A percentile compares a stretch with the other conserved stretches of the same genome.
Conservation (phyloP, 2,113 vertebrate species). For the Capreolus pygargus region DNA sequence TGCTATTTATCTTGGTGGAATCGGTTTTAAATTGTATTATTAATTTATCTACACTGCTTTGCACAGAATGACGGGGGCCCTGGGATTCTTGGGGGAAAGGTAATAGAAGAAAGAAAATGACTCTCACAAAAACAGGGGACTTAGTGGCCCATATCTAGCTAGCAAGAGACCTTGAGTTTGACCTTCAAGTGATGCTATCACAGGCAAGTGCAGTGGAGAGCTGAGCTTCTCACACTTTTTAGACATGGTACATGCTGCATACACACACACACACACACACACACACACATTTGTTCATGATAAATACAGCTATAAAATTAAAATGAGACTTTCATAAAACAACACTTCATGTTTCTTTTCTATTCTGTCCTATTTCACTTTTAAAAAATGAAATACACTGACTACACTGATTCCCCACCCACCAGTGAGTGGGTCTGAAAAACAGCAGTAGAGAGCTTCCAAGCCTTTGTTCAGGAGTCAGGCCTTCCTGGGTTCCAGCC, state of each 20-base stretch:
- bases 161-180: conserved; percentile 25
- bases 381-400: background rate
- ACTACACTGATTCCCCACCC: background rate
- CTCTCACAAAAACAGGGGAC: background rate
- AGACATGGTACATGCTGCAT: background rate
- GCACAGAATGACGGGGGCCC: conserved; percentile 33
- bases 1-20: conserved; percentile 65
- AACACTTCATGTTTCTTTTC: background rate
- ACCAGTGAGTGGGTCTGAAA: background rate
- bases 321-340: background rate
- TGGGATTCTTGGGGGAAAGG: conserved; percentile 56
- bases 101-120: conserved; percentile 57
- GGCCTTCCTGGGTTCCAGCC: background rate
- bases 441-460: background rate
- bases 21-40: conserved; percentile 75
- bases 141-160: background rate
- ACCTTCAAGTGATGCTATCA: conserved; percentile 37
- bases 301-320: background rate
- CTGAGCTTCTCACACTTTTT: background rate
- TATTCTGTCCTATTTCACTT: background rate
- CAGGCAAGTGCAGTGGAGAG: background rate
- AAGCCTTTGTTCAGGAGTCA: background rate
- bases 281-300: background rate
- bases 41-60: conserved; percentile 65
- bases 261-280: background rate